Base-by-base conservation (phyloP, 2,888 invertebrate genomes). In the Ceramica pisi region DNA sequence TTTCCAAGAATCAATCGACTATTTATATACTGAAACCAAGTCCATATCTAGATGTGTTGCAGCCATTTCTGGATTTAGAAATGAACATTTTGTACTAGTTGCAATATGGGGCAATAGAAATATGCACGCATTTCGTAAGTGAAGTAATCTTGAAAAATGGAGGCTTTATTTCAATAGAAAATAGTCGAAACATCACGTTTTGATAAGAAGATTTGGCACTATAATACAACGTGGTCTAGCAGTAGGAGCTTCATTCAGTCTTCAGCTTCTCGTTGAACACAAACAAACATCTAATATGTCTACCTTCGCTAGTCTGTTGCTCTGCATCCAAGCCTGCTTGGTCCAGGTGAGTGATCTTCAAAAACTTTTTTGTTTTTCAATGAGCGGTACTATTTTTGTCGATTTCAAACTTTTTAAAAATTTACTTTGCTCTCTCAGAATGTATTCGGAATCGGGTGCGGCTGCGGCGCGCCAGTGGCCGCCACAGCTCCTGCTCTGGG, bases 11-110 rank as follows among this genome's bases (percentile, higher is more conserved):
- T 21, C 8, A 14, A 12, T 60, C 23, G 4, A 61, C 26, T 75
- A 73, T 75, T 64, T 75, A 68, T 75, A 68, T 74, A 64, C 41
- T 26, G 26, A 65, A 75, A 26, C 38, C 35, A 19, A 50, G 48
- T 38, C 35, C 35, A 51, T 60, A 70, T 71, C 59, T 35, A 35
- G 23, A 23, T 31, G 1, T 23, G 51, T 70, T 71, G 53, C 38
- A 71, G 71, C 23, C 21, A 38, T 56, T 19, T 12, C 31, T 41
- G 26, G 12, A 50, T 67, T 60, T 67, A 2, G 38, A 60, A 60
- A 66, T 66, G 1, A 50, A 41, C 41, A 41, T 51, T 67, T 7
- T 5, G 0, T n/a, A 38, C 56, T 21, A 50, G 12, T 26, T 50
- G 60, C n/a, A 60, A 26, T 14, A 16, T 67, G 48, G 7, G n/a